Base-by-base conservation (phyloP, 2,113 vertebrate species). In the Polypterus bichir region DNA sequence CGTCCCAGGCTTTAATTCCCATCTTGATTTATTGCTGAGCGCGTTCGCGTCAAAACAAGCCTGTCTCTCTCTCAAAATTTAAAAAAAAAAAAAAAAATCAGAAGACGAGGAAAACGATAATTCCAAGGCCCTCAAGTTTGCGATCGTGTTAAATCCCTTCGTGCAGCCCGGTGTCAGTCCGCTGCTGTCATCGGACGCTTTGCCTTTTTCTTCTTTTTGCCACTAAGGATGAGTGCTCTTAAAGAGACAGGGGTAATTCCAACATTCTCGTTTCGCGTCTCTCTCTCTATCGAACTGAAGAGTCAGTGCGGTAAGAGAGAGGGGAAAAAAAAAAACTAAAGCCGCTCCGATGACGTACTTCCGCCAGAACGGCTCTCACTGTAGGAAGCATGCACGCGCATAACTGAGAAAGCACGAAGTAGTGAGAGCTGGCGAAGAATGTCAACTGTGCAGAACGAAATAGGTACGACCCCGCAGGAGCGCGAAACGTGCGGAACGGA, bases 191-290 rank as follows among this genome's bases (percentile, higher is more conserved):
- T 46, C 52, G 73, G 8, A 70, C 73, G 69, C 77, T 72, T 79
- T 79, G 27, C 27, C 27, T 75, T 79, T 78, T 74, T 62, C 64
- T 64, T 75, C 77, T 75, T 70, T 77, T 79, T 76, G 74, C 80
- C 74, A 63, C 64, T 73, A 76, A 64, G 79, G 79, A 81, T 79
- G 83, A 74, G 72, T 76, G 81, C 79, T 81, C 80, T 86, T 83
- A 88, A 86, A 86, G 83, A 82, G 80, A 83, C 85, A 87, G 83
- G 70, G 78, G 80, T 79, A 74, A 83, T 86, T 76, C 73, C 79
- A 83, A 84, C 81, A 81, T 73, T 67, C 65, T 68, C 75, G 66
- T 67, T 64, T 68, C 75, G 66, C 46, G 54, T 65, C 59, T 67
- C 69, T 62, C 57, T 64, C 75, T 74, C 75, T 78, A 77, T 78